phyloP scores from a whole-genome alignment of 2,888 invertebrate species.

The Leptura quadrifasciata region DNA sequence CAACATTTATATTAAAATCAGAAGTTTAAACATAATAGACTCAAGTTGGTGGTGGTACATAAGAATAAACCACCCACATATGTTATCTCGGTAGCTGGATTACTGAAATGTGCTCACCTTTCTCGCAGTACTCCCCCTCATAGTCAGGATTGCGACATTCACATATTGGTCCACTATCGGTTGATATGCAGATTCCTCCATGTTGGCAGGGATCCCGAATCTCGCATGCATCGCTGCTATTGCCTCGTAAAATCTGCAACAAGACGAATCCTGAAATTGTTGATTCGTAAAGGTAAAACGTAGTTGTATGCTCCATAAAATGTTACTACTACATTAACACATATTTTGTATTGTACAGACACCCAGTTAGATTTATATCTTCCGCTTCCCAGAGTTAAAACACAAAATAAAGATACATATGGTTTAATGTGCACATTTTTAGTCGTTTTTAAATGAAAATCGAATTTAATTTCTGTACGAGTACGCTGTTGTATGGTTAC shows the following conservation, averaged over 20 bases:
- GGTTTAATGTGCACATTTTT: too few species aligned
- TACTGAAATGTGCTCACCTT: constrained; percentile 79
- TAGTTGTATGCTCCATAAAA: constrained; percentile 1
- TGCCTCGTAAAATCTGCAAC: constrained; percentile 76
- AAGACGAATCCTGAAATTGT: constrained; percentile 32
- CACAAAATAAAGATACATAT: too few species aligned
- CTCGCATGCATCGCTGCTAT: constrained; percentile 90
- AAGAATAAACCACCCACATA: not conserved
- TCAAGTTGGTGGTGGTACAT: not conserved
- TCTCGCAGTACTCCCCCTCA: constrained; percentile 95
- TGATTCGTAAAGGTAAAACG: constrained; percentile 5
- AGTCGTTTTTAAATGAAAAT: too few species aligned
- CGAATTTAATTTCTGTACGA: too few species aligned
- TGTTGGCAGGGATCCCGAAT: constrained; percentile 94
- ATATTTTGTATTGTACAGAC: not conserved
- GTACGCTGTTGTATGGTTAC: too few species aligned
- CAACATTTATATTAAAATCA: not conserved
- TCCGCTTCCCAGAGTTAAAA: too few species aligned
- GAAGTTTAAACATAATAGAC: not conserved
- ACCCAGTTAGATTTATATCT: not conserved
- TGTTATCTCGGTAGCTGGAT: not conserved
- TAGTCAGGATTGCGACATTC: constrained; percentile 95
- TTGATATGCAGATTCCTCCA: constrained; percentile 96
- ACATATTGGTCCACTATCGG: constrained; percentile 95
- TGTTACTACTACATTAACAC: constrained; percentile 19